Evolutionary conservation across 2,797 vertebrate species (phyloP).

Genomic region (Neomorphus geoffroyi): DNA sequence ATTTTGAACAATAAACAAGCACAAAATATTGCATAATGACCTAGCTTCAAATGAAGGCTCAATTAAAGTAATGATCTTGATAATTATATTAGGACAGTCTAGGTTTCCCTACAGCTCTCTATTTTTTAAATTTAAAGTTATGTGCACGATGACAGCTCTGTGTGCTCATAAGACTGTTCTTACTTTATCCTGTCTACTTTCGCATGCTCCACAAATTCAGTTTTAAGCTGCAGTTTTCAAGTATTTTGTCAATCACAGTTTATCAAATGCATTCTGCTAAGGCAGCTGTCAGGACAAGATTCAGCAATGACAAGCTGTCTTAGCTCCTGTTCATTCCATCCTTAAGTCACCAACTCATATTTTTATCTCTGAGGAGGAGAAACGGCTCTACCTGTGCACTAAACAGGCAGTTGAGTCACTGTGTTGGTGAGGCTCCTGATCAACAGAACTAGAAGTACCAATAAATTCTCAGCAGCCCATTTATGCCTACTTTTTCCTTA

Average conservation of each 20-base stretch:
- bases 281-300: conserved; percentile 72
- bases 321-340: conserved; percentile 56
- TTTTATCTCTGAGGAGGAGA: conserved; percentile 65
- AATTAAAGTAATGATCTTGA: not conserved
- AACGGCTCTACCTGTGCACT: conserved; percentile 57
- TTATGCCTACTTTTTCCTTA: conserved; percentile 63
- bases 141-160: conserved; percentile 5
- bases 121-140: not conserved
- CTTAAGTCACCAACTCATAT: conserved; percentile 57
- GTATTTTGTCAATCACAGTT: conserved; percentile 75
- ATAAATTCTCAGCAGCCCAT: conserved; percentile 63
- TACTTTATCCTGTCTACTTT: conserved; percentile 58
- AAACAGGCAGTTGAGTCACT: conserved; percentile 25
- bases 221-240: conserved; percentile 66
- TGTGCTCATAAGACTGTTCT: conserved; percentile 45
- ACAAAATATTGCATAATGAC: not conserved
- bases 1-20: not conserved
- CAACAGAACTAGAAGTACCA: conserved; percentile 42
- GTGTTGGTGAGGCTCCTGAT: conserved; percentile 43
- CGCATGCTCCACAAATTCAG: conserved; percentile 46
- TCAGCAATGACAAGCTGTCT: conserved; percentile 68
- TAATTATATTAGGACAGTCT: conserved; percentile 10
- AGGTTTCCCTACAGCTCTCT: not conserved
- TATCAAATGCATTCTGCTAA: conserved; percentile 72
- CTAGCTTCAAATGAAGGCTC: not conserved